These are phyloP conservation scores for Melinaea menophilus DNA, from an alignment of 2,888 invertebrate species.

Conservation along the genomic window DNA sequence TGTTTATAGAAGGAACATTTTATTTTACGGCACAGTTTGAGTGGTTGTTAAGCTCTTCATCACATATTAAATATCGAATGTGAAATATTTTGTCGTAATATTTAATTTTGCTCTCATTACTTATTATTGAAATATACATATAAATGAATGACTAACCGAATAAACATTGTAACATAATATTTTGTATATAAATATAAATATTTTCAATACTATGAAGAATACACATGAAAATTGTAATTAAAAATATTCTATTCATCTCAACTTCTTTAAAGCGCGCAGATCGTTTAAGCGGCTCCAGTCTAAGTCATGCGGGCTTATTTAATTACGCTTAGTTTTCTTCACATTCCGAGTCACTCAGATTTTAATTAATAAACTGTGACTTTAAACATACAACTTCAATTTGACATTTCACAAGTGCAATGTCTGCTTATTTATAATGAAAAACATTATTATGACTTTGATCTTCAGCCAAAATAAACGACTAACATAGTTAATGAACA, in stretches of 20 bases:
- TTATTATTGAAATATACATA: too few species aligned
- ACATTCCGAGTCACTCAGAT: not conserved
- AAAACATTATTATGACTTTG: not conserved
- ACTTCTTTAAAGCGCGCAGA: conserved; percentile 29
- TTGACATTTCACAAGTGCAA: not conserved
- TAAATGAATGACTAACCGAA: too few species aligned
- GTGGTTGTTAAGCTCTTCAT: conserved; percentile 20
- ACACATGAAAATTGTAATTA: conserved; percentile 29
- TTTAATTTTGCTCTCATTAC: too few species aligned
- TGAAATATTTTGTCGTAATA: too few species aligned
- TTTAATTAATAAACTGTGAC: conserved; percentile 10
- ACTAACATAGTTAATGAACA: too few species aligned
- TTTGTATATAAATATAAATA: too few species aligned
- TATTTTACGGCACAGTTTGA: conserved; percentile 29
- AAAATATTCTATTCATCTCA: conserved; percentile 35
- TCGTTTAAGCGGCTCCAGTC: conserved; percentile 30
- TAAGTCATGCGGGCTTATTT: conserved; percentile 38
- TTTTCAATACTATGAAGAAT: too few species aligned
- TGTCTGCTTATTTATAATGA: not conserved
- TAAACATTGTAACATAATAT: too few species aligned
- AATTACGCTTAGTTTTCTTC: conserved; percentile 31
- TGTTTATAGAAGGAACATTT: conserved; percentile 35
- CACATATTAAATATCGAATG: conserved; percentile 1
- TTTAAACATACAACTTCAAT: not conserved
- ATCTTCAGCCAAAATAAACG: too few species aligned